A percentile compares a stretch with the other conserved stretches of the same genome.
Evolutionary conservation across 2,888 invertebrate species (phyloP).

Genomic region (Criorhina ranunculi): DNA sequence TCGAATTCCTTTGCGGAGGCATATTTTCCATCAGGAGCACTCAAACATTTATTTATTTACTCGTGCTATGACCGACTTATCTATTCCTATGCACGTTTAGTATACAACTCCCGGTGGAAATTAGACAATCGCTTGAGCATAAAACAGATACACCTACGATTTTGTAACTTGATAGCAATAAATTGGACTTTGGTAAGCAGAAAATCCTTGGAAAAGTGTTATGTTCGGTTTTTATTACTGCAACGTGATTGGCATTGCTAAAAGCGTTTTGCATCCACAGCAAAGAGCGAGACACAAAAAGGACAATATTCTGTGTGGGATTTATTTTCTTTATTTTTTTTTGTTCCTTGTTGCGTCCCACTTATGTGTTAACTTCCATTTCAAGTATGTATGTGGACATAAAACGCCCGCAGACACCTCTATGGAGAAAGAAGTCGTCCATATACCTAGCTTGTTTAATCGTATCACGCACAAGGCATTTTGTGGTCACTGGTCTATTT

Average conservation of each 20-base stretch:
- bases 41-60: constrained; percentile 1
- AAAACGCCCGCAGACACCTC: constrained; percentile 14
- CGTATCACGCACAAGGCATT: constrained; percentile 60
- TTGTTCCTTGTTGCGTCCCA: constrained; percentile 33
- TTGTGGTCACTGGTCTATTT: constrained; percentile 46
- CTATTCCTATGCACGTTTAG: constrained; percentile 37
- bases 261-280: constrained; percentile 39
- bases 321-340: too few relatives aligned
- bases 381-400: constrained; percentile 4
- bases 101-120: constrained; percentile 45
- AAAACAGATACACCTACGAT: constrained; percentile 56
- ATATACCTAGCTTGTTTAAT: constrained; percentile 45
- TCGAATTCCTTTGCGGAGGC: background rate
- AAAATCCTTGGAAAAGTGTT: constrained; percentile 69
- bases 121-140: constrained; percentile 59
- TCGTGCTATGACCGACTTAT: background rate
- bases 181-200: constrained; percentile 49
- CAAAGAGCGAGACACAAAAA: constrained; percentile 1
- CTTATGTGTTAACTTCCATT: constrained; percentile 16
- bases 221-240: constrained; percentile 69
- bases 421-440: background rate
- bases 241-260: constrained; percentile 71
- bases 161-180: constrained; percentile 48
- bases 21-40: background rate
- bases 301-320: constrained; percentile 7